phyloP scores from a whole-genome alignment of 2,888 invertebrate genomes.

The Diplazon laetatorius region DNA sequence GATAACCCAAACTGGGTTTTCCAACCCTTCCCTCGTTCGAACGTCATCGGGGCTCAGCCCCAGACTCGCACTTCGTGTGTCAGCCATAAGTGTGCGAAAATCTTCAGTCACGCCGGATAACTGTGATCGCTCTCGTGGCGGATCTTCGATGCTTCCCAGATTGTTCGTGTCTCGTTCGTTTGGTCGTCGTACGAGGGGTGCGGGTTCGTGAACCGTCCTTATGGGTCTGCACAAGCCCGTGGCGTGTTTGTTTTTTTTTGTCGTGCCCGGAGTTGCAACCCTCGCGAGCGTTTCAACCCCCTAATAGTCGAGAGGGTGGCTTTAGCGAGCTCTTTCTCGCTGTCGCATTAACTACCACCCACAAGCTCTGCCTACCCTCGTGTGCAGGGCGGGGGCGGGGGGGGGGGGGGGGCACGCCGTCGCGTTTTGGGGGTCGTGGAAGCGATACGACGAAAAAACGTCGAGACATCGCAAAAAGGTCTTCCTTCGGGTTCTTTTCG shows the following conservation, averaged over 20 bases:
- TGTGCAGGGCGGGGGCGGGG: no score
- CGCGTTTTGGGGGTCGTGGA: no score
- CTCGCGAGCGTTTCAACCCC: slow-evolving; percentile 20
- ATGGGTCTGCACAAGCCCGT: no score
- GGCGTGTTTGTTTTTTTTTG: slow-evolving; percentile 9
- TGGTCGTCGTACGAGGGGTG: neutral
- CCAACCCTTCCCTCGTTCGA: no score
- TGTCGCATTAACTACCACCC: slow-evolving; percentile 1
- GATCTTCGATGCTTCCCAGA: slow-evolving; percentile 4
- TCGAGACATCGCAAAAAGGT: slow-evolving; percentile 49
- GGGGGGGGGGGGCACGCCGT: no score
- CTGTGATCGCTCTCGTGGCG: neutral
- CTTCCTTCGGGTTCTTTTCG: slow-evolving; percentile 33
- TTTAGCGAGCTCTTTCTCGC: slow-evolving; percentile 6
- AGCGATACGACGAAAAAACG: slow-evolving; percentile 44
- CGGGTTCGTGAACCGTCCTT: no score
- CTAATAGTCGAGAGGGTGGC: slow-evolving; percentile 31
- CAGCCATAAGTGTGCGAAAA: slow-evolving; percentile 27
- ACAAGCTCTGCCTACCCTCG: slow-evolving; percentile 34
- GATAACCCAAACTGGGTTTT: no score
- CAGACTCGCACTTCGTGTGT: neutral
- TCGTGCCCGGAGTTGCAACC: slow-evolving; percentile 21
- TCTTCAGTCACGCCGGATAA: neutral
- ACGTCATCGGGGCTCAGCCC: no score
- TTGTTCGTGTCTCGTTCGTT: slow-evolving; percentile 44